A percentile compares a stretch with the other conserved stretches of the same genome.
Evolutionary conservation across 2,797 vertebrate species (phyloP).

Genomic region (Orientallactaga sibirica): DNA sequence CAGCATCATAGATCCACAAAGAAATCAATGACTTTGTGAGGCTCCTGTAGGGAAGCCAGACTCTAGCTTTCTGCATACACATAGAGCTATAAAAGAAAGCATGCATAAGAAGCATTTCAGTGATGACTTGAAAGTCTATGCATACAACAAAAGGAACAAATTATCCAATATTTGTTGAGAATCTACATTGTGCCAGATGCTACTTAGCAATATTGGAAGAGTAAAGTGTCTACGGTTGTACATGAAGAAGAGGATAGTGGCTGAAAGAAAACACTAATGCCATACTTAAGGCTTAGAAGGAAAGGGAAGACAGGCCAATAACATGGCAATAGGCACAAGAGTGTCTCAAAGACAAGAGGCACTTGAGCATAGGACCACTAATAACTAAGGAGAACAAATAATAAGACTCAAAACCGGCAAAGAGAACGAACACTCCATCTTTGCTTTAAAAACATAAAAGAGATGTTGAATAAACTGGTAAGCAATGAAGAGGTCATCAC

Average conservation of each 20-base stretch:
- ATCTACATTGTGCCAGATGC: background rate
- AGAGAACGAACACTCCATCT: constrained; percentile 28
- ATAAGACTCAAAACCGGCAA: constrained; percentile 53
- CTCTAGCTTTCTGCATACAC: background rate
- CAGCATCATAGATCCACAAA: background rate
- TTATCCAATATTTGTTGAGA: constrained; percentile 54
- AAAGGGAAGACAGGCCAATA: constrained; percentile 16
- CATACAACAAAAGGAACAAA: constrained; percentile 25
- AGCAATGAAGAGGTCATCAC: background rate
- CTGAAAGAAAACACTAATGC: constrained; percentile 12
- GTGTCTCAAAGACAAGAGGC: constrained; percentile 74
- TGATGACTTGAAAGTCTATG: background rate
- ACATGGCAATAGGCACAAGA: constrained; percentile 57
- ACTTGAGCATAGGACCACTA: constrained; percentile 63
- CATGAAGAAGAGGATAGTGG: background rate
- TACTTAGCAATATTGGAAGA: background rate
- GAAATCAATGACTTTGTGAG: background rate
- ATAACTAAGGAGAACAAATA: constrained; percentile 70
- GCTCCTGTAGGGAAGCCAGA: background rate
- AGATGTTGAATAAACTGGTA: constrained; percentile 18
- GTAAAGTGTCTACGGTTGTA: background rate
- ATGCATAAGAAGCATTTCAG: constrained; percentile 5
- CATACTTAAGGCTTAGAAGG: background rate
- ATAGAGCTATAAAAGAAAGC: background rate
- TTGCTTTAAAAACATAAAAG: constrained; percentile 32